Conservation (phyloP, 2,797 vertebrate genomes). For the Sebastes itinus region DNA sequence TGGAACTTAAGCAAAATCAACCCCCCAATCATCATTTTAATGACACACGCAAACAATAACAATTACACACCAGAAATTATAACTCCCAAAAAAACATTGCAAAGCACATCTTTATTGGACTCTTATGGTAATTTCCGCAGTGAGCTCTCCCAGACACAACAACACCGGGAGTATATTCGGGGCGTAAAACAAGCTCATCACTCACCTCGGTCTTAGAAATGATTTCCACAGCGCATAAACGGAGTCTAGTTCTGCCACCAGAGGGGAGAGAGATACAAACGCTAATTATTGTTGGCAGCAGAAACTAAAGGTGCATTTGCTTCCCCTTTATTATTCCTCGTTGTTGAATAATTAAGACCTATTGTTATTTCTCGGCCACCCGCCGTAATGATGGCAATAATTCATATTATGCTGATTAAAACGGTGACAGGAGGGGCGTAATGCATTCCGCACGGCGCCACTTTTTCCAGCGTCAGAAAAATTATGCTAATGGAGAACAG, state of each 20-base stretch:
- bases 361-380: slow-evolving; percentile 67
- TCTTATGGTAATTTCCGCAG: slow-evolving; percentile 28
- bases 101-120: slow-evolving; percentile 30
- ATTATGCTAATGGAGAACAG: slow-evolving; percentile 38
- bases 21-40: neutral
- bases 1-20: neutral
- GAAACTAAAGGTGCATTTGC: slow-evolving; percentile 65
- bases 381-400: slow-evolving; percentile 73
- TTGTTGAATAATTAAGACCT: slow-evolving; percentile 75
- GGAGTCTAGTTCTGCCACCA: slow-evolving; percentile 1
- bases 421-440: slow-evolving; percentile 28
- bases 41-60: neutral
- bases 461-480: slow-evolving; percentile 28
- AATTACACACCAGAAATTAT: slow-evolving; percentile 19
- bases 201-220: slow-evolving; percentile 28
- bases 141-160: slow-evolving; percentile 20
- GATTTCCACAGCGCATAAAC: slow-evolving; percentile 23
- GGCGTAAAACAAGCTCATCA: slow-evolving; percentile 25
- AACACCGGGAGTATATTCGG: neutral
- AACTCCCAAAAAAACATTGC: neutral
- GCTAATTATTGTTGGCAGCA: slow-evolving; percentile 62
- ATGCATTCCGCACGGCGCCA: slow-evolving; percentile 46
- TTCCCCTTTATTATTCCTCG: slow-evolving; percentile 56
- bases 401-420: slow-evolving; percentile 76
- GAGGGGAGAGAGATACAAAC: slow-evolving; percentile 23